phyloP scores from a whole-genome alignment of 2,888 invertebrate species.

The Eucera pruinosa region DNA sequence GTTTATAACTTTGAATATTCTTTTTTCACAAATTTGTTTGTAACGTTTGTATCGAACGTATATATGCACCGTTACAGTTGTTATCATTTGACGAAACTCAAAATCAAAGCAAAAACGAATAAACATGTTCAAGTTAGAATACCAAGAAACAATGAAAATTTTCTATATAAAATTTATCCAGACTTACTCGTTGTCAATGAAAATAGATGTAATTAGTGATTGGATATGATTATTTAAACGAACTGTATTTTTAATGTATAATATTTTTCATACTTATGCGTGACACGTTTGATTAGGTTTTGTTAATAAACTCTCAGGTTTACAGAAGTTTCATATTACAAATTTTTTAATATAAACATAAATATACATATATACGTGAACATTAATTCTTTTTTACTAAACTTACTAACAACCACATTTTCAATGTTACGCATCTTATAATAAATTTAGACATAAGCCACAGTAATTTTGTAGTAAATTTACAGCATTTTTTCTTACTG shows the following conservation, averaged over 20 bases:
- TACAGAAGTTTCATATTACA: slow-evolving; percentile 46
- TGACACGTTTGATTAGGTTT: slow-evolving; percentile 24
- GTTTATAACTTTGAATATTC: too few species aligned
- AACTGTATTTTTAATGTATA: slow-evolving; percentile 12
- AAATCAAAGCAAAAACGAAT: too few species aligned
- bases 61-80: too few species aligned
- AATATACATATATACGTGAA: slow-evolving; percentile 14
- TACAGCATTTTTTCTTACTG: slow-evolving; percentile 28
- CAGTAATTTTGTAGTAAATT: slow-evolving; percentile 31
- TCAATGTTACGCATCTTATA: slow-evolving; percentile 37
- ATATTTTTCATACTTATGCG: slow-evolving; percentile 16
- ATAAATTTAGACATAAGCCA: slow-evolving; percentile 30
- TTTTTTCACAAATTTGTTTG: too few species aligned
- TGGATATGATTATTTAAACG: slow-evolving; percentile 19
- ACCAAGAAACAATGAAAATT: too few species aligned
- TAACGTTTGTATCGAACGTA: neutral
- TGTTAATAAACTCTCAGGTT: slow-evolving; percentile 74
- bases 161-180: too few species aligned
- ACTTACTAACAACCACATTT: slow-evolving; percentile 26
- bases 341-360: slow-evolving; percentile 16
- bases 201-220: slow-evolving; percentile 20
- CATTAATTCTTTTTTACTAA: slow-evolving; percentile 19
- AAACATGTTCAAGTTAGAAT: neutral
- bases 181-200: slow-evolving; percentile 55
- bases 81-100: neutral